Conservation (phyloP, 1,140 invertebrate species). For the Listronotus oregonensis region DNA sequence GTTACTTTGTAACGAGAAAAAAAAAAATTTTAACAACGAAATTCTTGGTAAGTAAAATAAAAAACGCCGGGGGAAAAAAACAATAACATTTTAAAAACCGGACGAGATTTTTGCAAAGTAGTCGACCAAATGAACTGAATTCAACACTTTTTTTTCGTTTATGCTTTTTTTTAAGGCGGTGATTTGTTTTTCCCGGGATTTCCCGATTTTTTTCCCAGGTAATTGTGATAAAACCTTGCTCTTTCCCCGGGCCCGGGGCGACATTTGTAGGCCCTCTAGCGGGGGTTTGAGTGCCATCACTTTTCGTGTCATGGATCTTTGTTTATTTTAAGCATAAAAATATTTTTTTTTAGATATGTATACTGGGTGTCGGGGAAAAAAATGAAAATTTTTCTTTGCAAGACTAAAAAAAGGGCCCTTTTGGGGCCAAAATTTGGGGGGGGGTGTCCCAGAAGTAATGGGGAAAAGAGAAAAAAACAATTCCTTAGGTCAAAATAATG, state of each 20-base stretch:
- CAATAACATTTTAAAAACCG: conserved; percentile 38
- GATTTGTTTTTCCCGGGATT: conserved; percentile 15
- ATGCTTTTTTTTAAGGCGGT: conserved; percentile 13
- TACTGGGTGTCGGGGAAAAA: no score
- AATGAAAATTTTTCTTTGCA: no score
- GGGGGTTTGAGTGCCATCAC: conserved; percentile 4
- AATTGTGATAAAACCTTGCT: conserved; percentile 39
- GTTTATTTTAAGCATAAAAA: conserved; percentile 6
- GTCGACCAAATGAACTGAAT: conserved; percentile 28
- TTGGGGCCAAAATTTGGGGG: no score
- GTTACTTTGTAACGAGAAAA: no score
- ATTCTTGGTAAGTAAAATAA: conserved; percentile 12
- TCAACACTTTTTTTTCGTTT: conserved; percentile 18
- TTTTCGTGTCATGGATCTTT: conserved; percentile 18
- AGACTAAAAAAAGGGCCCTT: no score
- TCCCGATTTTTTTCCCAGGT: conserved; percentile 36
- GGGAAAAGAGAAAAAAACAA: no score
- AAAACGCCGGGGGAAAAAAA: conserved; percentile 39
- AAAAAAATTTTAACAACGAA: background rate
- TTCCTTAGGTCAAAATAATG: no score
- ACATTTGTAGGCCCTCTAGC: conserved; percentile 19
- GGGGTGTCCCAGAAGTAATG: no score
- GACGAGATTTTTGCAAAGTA: conserved; percentile 32
- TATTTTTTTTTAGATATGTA: no score
- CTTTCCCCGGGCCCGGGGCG: conserved; percentile 28